Percentiles rank a stretch among this genome's conserved stretches.
Conservation (phyloP, 2,113 vertebrate genomes). For the Clarias batrachus region DNA sequence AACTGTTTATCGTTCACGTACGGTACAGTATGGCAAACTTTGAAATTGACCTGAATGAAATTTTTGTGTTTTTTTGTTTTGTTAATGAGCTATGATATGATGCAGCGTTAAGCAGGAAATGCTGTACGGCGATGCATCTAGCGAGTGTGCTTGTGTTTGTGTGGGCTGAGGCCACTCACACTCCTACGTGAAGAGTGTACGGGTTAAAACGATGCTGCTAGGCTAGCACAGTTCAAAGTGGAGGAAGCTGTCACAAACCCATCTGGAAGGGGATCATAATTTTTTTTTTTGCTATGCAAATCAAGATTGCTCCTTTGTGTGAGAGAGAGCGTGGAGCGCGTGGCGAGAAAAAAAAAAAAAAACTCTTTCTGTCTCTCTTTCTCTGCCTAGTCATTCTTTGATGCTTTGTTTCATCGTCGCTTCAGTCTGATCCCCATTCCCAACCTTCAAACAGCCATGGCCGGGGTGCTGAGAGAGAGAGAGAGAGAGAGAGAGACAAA, state of each 20-base stretch:
- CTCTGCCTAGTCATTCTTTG: constrained; percentile 12
- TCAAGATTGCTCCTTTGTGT: constrained; percentile 28
- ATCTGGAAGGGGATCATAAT: constrained; percentile 32
- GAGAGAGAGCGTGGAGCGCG: neutral
- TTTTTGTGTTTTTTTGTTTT: too few species aligned
- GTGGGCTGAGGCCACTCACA: constrained; percentile 18
- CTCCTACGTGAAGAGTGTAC: constrained; percentile 32
- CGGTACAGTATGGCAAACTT: neutral
- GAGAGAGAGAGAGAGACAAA: neutral
- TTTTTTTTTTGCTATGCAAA: constrained; percentile 38
- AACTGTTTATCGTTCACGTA: too few species aligned
- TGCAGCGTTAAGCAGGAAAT: neutral
- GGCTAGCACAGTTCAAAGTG: constrained; percentile 38
- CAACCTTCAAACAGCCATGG: constrained; percentile 2
- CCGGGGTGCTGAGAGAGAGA: neutral
- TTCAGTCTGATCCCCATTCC: constrained; percentile 17
- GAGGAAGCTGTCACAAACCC: constrained; percentile 39
- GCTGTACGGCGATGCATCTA: neutral
- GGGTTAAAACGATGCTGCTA: constrained; percentile 31
- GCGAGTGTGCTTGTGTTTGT: constrained; percentile 13
- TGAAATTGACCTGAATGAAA: neutral
- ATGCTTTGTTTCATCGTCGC: constrained; percentile 39
- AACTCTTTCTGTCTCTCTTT: neutral
- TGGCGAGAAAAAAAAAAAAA: neutral
- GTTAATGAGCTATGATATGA: neutral